Percentiles rank a stretch among this genome's conserved stretches.
Evolutionary conservation across 2,113 vertebrate genomes (phyloP).

Genomic region (Pica pica): DNA sequence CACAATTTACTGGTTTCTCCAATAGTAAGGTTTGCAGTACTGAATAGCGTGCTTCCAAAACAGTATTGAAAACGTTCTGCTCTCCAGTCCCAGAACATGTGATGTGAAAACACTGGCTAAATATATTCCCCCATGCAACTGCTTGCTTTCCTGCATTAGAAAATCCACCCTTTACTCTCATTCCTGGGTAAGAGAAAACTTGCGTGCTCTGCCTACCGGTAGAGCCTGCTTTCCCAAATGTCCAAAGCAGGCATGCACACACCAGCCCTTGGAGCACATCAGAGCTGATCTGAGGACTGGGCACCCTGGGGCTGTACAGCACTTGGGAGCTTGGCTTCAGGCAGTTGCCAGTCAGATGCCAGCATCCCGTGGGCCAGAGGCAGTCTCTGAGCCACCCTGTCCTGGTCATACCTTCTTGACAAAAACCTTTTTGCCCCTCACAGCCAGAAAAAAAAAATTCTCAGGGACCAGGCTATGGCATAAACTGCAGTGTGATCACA

Average conservation of each 20-base stretch:
- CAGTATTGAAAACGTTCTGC: background rate
- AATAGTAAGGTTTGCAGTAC: background rate
- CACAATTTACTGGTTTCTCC: background rate
- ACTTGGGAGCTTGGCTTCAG: background rate
- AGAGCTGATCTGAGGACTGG: background rate
- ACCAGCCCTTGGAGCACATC: background rate
- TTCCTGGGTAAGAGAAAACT: background rate
- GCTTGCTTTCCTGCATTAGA: background rate
- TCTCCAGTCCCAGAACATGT: slow-evolving; percentile 8
- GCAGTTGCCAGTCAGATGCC: background rate
- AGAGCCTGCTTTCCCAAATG: background rate
- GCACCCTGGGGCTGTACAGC: background rate
- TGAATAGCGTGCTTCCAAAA: background rate
- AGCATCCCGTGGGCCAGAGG: fast-evolving
- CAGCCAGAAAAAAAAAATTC: background rate
- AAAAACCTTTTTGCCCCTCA: background rate
- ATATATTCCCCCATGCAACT: slow-evolving; percentile 12
- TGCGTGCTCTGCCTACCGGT: background rate
- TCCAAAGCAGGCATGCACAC: background rate
- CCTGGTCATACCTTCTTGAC: background rate
- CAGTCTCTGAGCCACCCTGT: fast-evolving
- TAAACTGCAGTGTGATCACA: background rate
- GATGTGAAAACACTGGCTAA: slow-evolving; percentile 30
- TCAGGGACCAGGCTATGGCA: fast-evolving
- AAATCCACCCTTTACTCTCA: background rate